These are phyloP conservation scores for Athene noctua DNA, from an alignment of 2,113 vertebrate species.

Conservation along the genomic window DNA sequence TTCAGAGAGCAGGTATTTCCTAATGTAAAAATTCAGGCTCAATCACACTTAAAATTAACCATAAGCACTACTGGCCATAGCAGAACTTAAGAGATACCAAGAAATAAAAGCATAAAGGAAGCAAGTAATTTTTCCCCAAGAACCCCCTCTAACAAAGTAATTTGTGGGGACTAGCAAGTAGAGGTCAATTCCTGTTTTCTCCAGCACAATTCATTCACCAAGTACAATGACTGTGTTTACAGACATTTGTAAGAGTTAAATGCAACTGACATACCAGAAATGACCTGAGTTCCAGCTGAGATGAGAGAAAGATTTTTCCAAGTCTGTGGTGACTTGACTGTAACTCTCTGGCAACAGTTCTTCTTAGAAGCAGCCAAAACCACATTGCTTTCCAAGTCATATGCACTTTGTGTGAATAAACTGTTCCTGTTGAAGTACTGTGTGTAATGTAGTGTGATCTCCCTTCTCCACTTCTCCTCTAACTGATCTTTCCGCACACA, in stretches of 20 bases:
- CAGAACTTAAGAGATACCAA: neutral
- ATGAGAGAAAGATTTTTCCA: constrained; percentile 20
- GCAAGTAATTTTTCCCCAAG: neutral
- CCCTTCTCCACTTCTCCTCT: constrained; percentile 69
- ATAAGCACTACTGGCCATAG: neutral
- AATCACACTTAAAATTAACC: neutral
- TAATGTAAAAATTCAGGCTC: neutral
- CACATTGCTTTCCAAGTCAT: constrained; percentile 51
- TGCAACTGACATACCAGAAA: constrained; percentile 70
- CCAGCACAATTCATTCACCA: neutral
- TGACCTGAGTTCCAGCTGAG: constrained; percentile 38
- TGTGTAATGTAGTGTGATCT: constrained; percentile 66
- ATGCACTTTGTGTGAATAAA: constrained; percentile 65
- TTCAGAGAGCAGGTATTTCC: neutral
- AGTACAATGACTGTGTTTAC: neutral
- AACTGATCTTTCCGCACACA: constrained; percentile 80
- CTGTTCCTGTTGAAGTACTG: constrained; percentile 57
- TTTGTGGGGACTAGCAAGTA: neutral
- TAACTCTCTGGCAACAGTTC: constrained; percentile 41
- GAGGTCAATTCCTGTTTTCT: neutral
- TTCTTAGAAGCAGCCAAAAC: constrained; percentile 42
- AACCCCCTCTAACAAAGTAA: neutral
- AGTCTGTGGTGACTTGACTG: constrained; percentile 26
- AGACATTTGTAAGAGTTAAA: constrained; percentile 12
- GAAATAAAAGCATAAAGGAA: neutral